These are phyloP conservation scores for Phyllopteryx taeniolatus DNA, from an alignment of 2,113 vertebrate species.

Conservation along the genomic window DNA sequence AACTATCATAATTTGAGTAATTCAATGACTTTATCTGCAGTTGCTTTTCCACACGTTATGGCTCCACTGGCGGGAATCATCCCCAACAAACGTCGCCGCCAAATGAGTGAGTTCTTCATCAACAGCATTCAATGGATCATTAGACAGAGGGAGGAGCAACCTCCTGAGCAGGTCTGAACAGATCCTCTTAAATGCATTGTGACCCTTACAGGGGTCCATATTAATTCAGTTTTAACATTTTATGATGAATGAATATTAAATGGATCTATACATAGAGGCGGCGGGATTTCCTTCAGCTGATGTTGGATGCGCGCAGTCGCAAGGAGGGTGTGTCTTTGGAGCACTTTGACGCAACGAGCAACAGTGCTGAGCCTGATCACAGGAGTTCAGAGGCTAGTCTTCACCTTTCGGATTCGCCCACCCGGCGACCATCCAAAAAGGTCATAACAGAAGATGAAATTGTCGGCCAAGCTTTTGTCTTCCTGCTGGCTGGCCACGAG, in stretches of 20 bases:
- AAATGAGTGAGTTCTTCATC: conserved; percentile 85
- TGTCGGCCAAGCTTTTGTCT: conserved; percentile 86
- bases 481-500: conserved; percentile 89
- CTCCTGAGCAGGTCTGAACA: conserved; percentile 77
- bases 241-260: neutral
- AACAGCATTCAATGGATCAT: conserved; percentile 80
- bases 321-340: conserved; percentile 49
- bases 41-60: conserved; percentile 85
- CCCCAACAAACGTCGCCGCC: conserved; percentile 78
- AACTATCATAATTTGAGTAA: neutral
- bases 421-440: conserved; percentile 47
- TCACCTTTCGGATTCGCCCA: conserved; percentile 1
- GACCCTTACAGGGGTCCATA: no score
- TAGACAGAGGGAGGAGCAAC: conserved; percentile 80
- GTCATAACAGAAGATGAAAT: conserved; percentile 85
- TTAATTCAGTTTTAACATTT: neutral
- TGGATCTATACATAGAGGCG: conserved; percentile 73
- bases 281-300: conserved; percentile 88
- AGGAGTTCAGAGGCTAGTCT: conserved; percentile 3
- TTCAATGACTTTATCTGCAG: conserved; percentile 56
- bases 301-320: conserved; percentile 77
- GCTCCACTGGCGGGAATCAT: conserved; percentile 74
- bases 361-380: conserved; percentile 1
- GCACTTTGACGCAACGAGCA: conserved; percentile 63
- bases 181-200: neutral